phyloP scores from a whole-genome alignment of 2,113 vertebrate species.

The Tachuris rubrigastra region DNA sequence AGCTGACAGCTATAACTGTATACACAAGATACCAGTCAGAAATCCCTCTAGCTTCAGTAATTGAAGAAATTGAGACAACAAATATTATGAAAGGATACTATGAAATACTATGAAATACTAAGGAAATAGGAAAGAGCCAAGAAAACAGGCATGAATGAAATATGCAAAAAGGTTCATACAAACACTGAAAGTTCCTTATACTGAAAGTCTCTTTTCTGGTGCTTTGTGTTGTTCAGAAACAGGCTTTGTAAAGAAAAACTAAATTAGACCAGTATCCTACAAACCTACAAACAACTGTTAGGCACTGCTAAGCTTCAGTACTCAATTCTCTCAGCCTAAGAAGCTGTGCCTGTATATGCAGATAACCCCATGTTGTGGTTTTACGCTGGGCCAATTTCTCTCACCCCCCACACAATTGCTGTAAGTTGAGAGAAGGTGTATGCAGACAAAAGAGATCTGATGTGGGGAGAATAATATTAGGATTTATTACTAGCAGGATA shows the following conservation, averaged over 20 bases:
- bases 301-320: neutral
- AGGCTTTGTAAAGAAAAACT: neutral
- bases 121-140: neutral
- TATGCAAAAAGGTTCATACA: neutral
- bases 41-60: neutral
- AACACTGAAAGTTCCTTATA: neutral
- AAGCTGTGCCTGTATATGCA: fast-evolving
- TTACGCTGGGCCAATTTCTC: no score
- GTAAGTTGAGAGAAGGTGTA: no score
- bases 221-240: neutral
- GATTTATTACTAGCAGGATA: no score
- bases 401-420: no score
- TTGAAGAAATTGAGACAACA: neutral
- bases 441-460: no score
- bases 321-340: neutral
- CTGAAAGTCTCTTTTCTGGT: neutral
- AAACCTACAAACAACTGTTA: neutral
- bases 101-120: neutral
- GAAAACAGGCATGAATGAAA: neutral
- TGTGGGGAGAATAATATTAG: no score
- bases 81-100: neutral
- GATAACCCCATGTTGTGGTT: no score
- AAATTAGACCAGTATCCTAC: neutral
- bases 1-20: neutral
- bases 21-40: neutral